Evolutionary conservation across 2,797 vertebrate species (phyloP).

Genomic region (Apogon hyalosoma): DNA sequence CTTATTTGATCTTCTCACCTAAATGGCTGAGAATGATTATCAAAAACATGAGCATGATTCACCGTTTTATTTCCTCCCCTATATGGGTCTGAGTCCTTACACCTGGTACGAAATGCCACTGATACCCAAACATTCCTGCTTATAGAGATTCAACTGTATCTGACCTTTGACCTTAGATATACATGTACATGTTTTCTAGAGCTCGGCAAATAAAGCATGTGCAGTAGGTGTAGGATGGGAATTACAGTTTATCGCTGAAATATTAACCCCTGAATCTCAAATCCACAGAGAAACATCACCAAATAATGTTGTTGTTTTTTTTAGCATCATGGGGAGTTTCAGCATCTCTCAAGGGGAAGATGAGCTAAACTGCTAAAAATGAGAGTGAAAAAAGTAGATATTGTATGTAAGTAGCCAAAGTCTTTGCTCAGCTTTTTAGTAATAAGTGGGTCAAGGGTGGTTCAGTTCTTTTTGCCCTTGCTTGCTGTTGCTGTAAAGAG

Average conservation of each 20-base stretch:
- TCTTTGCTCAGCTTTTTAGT: not conserved
- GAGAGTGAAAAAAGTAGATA: no score
- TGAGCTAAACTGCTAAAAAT: no score
- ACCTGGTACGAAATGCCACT: slow-evolving; percentile 10
- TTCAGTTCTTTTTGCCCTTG: slow-evolving; percentile 22
- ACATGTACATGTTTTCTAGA: not conserved
- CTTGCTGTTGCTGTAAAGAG: slow-evolving; percentile 48
- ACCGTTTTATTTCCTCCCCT: slow-evolving; percentile 17
- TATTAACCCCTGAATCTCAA: no score
- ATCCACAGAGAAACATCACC: no score
- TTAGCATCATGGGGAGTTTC: no score
- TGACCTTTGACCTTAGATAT: not conserved
- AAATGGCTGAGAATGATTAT: slow-evolving; percentile 51
- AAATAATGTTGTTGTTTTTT: no score
- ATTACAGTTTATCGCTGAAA: no score
- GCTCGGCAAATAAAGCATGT: not conserved
- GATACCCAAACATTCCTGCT: not conserved
- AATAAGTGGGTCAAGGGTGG: slow-evolving; percentile 37
- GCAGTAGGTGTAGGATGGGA: not conserved
- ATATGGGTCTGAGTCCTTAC: slow-evolving; percentile 12
- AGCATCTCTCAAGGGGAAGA: no score
- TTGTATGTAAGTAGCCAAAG: not conserved
- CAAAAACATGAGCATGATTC: slow-evolving; percentile 32
- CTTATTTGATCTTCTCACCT: slow-evolving; percentile 40
- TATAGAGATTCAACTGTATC: not conserved